Evolutionary conservation across 2,888 invertebrate species (phyloP).

Genomic region (Acrobasis suavella): DNA sequence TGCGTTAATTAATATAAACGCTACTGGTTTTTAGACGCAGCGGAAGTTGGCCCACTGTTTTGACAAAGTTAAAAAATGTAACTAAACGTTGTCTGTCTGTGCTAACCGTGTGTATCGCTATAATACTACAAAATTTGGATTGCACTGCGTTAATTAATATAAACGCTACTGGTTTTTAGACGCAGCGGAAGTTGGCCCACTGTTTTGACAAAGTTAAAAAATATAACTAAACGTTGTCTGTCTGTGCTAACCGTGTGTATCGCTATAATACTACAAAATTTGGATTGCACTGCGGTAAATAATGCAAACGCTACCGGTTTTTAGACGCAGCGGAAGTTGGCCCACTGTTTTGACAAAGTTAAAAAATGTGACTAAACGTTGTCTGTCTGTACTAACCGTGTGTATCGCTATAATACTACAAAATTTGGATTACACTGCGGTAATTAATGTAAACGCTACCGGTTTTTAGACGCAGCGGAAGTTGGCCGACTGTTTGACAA

Average conservation of each 20-base stretch:
- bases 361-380: conserved; percentile 23
- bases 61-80: neutral
- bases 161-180: conserved; percentile 62
- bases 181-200: conserved; percentile 43
- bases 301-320: conserved; percentile 65
- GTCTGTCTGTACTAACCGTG: conserved; percentile 28
- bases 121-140: conserved; percentile 67
- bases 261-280: conserved; percentile 60
- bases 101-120: conserved; percentile 38
- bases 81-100: conserved; percentile 15
- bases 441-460: conserved; percentile 70
- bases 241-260: conserved; percentile 35
- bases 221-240: conserved; percentile 24
- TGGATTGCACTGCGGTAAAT: conserved; percentile 67
- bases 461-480: conserved; percentile 57
- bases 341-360: conserved; percentile 31
- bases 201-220: conserved; percentile 28
- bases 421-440: conserved; percentile 64
- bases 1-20: conserved; percentile 71
- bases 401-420: conserved; percentile 55
- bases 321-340: conserved; percentile 53
- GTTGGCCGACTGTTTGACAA: conserved; percentile 35
- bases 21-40: conserved; percentile 56
- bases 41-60: conserved; percentile 40
- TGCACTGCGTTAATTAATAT: conserved; percentile 70